A percentile compares a stretch with the other conserved stretches of the same genome.
Evolutionary conservation across 37 sponge, comb jelly and placozoan species (phyloP).

Genomic region (Cliona cf. orientalis): DNA sequence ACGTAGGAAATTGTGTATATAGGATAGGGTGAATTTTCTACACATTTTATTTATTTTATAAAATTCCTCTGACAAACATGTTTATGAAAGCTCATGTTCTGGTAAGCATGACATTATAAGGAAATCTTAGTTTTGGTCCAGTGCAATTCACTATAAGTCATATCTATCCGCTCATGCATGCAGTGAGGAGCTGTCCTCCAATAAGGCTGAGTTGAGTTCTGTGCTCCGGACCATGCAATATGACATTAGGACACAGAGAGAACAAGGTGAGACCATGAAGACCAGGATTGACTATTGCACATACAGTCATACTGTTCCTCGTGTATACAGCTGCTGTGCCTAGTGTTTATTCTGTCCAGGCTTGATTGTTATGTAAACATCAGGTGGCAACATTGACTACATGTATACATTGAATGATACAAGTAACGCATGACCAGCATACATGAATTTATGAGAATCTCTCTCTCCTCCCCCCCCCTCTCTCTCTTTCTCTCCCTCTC

Average conservation of each 20-base stretch:
- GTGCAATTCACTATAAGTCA: too few relatives aligned
- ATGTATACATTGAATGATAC: background rate
- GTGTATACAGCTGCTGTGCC: constrained; percentile 1
- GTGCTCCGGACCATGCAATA: constrained; percentile 7
- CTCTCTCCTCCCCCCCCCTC: background rate
- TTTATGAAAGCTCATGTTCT: too few relatives aligned
- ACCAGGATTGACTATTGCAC: background rate
- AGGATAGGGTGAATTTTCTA: too few relatives aligned
- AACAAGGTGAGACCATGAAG: constrained; percentile 27
- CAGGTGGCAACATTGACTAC: too few relatives aligned
- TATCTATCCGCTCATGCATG: too few relatives aligned
- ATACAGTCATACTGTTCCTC: background rate
- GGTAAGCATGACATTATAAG: too few relatives aligned
- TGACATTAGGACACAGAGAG: constrained; percentile 1
- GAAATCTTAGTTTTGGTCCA: too few relatives aligned
- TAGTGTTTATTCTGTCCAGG: too few relatives aligned
- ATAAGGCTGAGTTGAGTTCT: background rate
- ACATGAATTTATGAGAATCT: background rate
- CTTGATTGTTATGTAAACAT: too few relatives aligned
- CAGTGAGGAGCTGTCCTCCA: constrained; percentile 10
- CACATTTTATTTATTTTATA: background rate
- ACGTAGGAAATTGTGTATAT: too few relatives aligned
- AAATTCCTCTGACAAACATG: too few relatives aligned
- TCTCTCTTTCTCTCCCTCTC: background rate
- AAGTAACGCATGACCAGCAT: too few relatives aligned